Conservation (phyloP, 2,888 invertebrate species). For the Callinectes sapidus region DNA sequence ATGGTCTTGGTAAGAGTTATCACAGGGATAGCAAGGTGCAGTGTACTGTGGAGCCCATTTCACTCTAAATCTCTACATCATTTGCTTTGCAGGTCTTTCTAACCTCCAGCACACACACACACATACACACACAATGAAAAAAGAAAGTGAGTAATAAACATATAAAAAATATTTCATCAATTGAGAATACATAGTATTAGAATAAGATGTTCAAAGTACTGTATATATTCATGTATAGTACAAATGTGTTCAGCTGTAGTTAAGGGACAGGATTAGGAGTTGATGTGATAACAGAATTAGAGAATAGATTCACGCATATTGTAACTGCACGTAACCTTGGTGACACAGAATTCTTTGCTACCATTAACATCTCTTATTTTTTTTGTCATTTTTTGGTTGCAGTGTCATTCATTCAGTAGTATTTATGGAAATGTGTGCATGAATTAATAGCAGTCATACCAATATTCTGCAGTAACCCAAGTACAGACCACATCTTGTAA, state of each 20-base stretch:
- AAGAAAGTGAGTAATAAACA: not conserved
- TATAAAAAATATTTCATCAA: not conserved
- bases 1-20: slow-evolving; percentile 50
- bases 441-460: not conserved
- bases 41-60: slow-evolving; percentile 53
- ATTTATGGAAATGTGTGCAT: slow-evolving; percentile 2
- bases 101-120: slow-evolving; percentile 28
- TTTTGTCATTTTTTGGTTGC: not conserved
- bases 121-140: slow-evolving; percentile 12
- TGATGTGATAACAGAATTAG: not conserved
- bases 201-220: not conserved
- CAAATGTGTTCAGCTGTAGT: not conserved
- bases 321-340: not conserved
- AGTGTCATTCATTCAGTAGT: not conserved
- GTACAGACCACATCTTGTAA: not conserved
- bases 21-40: slow-evolving; percentile 60
- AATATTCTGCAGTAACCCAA: not conserved
- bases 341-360: not conserved
- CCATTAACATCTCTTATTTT: not conserved
- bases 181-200: not conserved
- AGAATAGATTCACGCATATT: not conserved
- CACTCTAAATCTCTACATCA: not conserved
- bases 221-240: slow-evolving; percentile 40
- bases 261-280: not conserved
- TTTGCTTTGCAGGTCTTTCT: slow-evolving; percentile 27